A percentile compares a stretch with the other conserved stretches of the same genome.
These are phyloP conservation scores for Porites australiensis DNA, from an alignment of 64 coral and sea anemone species.

Conservation along the genomic window DNA sequence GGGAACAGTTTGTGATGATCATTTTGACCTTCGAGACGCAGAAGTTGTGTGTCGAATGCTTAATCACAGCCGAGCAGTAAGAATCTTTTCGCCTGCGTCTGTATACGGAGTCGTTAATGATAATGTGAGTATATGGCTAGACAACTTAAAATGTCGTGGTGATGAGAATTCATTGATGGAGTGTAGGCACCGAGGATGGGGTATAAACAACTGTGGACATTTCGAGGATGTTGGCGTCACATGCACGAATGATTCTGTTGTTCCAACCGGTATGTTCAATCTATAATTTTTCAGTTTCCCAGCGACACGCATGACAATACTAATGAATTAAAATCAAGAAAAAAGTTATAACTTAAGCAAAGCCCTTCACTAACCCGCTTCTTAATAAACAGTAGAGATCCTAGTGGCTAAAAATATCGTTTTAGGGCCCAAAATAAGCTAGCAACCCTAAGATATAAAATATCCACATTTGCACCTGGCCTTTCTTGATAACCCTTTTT, in stretches of 20 bases:
- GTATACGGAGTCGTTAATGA: neutral
- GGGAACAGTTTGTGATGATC: constrained; percentile 50
- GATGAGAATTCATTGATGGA: constrained; percentile 59
- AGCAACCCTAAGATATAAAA: too few species aligned
- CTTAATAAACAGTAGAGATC: too few species aligned
- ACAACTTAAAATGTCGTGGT: constrained; percentile 75
- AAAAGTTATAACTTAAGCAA: too few species aligned
- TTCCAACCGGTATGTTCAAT: constrained; percentile 14
- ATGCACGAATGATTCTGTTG: constrained; percentile 15
- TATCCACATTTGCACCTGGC: too few species aligned
- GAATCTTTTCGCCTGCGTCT: neutral
- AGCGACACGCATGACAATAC: too few species aligned
- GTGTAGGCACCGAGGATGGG: constrained; percentile 66
- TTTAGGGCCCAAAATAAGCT: too few species aligned
- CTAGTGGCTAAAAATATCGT: too few species aligned
- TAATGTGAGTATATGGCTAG: constrained; percentile 67
- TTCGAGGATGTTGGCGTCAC: constrained; percentile 35
- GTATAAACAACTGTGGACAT: constrained; percentile 38
- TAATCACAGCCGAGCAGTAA: neutral
- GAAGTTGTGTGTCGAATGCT: constrained; percentile 46
- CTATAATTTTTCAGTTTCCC: too few species aligned
- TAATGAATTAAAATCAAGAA: too few species aligned
- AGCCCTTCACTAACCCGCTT: too few species aligned
- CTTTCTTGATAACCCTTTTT: too few species aligned
- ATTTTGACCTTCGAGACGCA: constrained; percentile 42